Conservation (phyloP, 2,113 vertebrate genomes). For the Scophthalmus maximus region DNA sequence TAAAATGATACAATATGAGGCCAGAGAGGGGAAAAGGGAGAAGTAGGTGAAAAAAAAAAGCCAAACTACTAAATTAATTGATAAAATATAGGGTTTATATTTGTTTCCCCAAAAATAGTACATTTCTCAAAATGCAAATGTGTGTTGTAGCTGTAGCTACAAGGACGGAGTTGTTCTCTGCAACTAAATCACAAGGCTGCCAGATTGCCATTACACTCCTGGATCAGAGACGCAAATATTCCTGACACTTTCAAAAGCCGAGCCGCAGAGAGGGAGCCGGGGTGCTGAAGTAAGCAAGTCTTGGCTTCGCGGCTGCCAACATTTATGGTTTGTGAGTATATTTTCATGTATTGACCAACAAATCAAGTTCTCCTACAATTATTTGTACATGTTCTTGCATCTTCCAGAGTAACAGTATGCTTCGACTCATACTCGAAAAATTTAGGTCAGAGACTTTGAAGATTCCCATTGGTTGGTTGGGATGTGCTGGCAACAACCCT, state of each 20-base stretch:
- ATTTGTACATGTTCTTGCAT: conserved; percentile 40
- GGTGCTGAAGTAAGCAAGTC: conserved; percentile 71
- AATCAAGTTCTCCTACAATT: conserved; percentile 50
- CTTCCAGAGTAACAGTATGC: conserved; percentile 25
- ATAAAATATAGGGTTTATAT: conserved; percentile 37
- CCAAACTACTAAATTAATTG: conserved; percentile 25
- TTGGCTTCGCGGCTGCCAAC: conserved; percentile 51
- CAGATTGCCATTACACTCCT: conserved; percentile 58
- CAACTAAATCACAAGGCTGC: conserved; percentile 66
- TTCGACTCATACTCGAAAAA: conserved; percentile 47
- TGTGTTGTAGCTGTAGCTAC: conserved; percentile 31
- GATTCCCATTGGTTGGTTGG: conserved; percentile 56
- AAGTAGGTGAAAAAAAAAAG: conserved; percentile 60
- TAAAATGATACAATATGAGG: conserved; percentile 66
- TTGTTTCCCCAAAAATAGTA: conserved; percentile 23
- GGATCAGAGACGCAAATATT: conserved; percentile 66
- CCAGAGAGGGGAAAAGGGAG: conserved; percentile 26
- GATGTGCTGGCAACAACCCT: conserved; percentile 55
- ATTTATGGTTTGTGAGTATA: conserved; percentile 59
- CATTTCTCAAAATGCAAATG: conserved; percentile 43
- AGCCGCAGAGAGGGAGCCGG: conserved; percentile 47
- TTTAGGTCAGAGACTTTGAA: conserved; percentile 64
- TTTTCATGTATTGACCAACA: conserved; percentile 66
- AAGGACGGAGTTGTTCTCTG: conserved; percentile 31
- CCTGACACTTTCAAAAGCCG: conserved; percentile 69